Percentiles rank a stretch among this genome's conserved stretches.
phyloP scores from a whole-genome alignment of 2,888 invertebrate genomes.

The Zhuqinia jingwanae region DNA sequence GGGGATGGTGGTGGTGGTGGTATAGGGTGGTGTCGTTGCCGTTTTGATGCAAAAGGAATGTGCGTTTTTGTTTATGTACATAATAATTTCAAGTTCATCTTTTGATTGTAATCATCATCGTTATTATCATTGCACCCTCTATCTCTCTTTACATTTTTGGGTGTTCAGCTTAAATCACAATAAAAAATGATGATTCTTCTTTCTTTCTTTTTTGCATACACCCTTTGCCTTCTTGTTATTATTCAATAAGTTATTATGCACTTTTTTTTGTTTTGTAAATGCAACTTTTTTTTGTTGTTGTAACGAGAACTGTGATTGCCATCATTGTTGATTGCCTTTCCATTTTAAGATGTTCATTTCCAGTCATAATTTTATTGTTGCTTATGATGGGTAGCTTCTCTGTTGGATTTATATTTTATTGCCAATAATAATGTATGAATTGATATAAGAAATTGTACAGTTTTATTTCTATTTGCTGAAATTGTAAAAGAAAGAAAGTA shows the following conservation, averaged over 20 bases:
- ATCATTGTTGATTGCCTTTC: slow-evolving; percentile 53
- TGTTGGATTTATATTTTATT: not conserved
- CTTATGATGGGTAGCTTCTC: slow-evolving; percentile 15
- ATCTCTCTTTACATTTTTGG: slow-evolving; percentile 21
- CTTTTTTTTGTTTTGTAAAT: not conserved
- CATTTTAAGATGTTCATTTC: slow-evolving; percentile 54
- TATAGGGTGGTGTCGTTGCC: slow-evolving; percentile 43
- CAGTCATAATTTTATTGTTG: slow-evolving; percentile 57
- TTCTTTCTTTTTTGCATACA: slow-evolving; percentile 28
- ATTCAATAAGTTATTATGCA: not conserved
- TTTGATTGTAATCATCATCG: slow-evolving; percentile 63
- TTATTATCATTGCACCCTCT: slow-evolving; percentile 36
- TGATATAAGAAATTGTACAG: not conserved
- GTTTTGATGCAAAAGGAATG: slow-evolving; percentile 28
- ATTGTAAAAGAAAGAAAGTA: not conserved
- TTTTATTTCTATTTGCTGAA: not conserved
- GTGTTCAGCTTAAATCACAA: slow-evolving; percentile 18
- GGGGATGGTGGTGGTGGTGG: not conserved
- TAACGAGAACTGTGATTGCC: slow-evolving; percentile 54
- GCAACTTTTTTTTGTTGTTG: too few species aligned
- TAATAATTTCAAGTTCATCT: slow-evolving; percentile 70
- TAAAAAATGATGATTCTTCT: slow-evolving; percentile 9
- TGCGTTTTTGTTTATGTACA: slow-evolving; percentile 68
- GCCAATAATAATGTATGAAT: slow-evolving; percentile 25
- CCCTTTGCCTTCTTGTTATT: slow-evolving; percentile 11